Conservation (phyloP, 2,113 vertebrate genomes). For the Cryptoleucopteryx plumbea region DNA sequence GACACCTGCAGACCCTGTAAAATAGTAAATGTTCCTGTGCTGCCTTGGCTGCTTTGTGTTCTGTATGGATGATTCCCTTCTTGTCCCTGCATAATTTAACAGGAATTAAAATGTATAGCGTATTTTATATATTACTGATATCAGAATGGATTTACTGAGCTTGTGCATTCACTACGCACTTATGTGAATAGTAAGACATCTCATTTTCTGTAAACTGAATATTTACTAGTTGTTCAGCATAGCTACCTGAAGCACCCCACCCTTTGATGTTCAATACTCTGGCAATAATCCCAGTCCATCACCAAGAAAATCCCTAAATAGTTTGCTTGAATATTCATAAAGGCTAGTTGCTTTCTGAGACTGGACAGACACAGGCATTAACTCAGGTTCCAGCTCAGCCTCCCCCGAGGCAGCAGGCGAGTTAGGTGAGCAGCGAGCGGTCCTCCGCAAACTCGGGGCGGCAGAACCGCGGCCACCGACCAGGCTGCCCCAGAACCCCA, state of each 20-base stretch:
- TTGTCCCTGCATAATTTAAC: neutral
- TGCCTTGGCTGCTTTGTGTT: neutral
- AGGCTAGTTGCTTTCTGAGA: neutral
- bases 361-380: neutral
- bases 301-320: neutral
- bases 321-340: neutral
- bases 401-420: rapidly evolving
- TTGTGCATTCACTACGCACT: neutral
- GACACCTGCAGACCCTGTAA: neutral
- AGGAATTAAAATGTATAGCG: neutral
- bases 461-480: neutral
- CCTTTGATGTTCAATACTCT: neutral
- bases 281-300: neutral
- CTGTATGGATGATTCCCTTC: neutral
- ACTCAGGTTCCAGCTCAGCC: neutral
- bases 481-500: neutral
- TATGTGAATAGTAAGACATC: neutral
- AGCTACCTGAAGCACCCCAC: neutral
- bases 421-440: rapidly evolving
- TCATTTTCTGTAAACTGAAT: neutral
- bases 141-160: neutral
- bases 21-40: neutral
- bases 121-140: neutral
- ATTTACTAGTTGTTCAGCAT: neutral
- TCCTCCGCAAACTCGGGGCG: neutral